Evolutionary conservation across 2,797 vertebrate genomes (phyloP).

Genomic region (Ambastaia sidthimunki): DNA sequence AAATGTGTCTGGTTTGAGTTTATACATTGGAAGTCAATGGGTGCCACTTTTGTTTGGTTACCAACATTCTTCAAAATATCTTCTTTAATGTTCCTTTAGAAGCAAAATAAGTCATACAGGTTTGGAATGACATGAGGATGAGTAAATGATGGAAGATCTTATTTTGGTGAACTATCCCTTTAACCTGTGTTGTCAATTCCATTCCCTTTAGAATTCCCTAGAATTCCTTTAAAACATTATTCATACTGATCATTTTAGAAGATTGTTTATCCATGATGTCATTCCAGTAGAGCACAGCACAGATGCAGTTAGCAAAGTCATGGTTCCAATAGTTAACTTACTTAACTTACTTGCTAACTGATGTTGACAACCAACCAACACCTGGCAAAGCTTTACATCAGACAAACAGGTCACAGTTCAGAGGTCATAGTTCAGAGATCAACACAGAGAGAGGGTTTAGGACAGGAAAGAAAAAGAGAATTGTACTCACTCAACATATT

Average conservation of each 20-base stretch:
- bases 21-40: too few species aligned
- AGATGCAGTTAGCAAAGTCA: conserved; percentile 56
- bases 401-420: conserved; percentile 63
- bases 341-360: conserved; percentile 69
- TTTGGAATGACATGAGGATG: too few species aligned
- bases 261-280: conserved; percentile 53
- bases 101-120: too few species aligned
- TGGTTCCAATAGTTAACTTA: conserved; percentile 56
- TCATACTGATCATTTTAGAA: conserved; percentile 50
- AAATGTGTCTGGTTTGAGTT: too few species aligned
- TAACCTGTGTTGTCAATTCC: background rate
- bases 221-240: conserved; percentile 4
- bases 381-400: conserved; percentile 69
- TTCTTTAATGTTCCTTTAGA: too few species aligned
- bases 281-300: conserved; percentile 62
- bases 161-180: too few species aligned
- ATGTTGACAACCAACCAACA: conserved; percentile 69
- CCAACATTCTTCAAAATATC: too few species aligned
- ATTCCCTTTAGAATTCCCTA: conserved; percentile 20
- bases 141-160: too few species aligned
- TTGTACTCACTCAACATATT: conserved; percentile 95
- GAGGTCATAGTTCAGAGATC: conserved; percentile 56
- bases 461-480: background rate
- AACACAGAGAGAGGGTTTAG: conserved; percentile 44
- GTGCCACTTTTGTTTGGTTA: too few species aligned